Base-by-base conservation (phyloP, 2,888 invertebrate species). In the Synergus gifuensis region DNA sequence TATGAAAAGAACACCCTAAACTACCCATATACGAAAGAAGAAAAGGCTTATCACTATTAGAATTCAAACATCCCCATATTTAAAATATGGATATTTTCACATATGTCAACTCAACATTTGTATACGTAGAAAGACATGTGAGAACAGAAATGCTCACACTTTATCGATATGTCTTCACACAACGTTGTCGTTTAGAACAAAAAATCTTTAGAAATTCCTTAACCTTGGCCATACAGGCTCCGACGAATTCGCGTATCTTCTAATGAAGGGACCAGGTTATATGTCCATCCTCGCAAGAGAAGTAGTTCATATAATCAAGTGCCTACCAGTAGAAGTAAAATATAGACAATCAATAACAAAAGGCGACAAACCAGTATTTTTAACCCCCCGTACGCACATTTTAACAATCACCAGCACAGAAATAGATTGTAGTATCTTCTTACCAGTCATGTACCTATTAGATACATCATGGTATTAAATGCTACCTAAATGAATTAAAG, bases 261-360 rank as follows among this genome's bases (percentile, higher is more conserved):
- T 88, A 0, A 88, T 86, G 81, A 84, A 87, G 8, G 66, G 81
- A 77, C 84, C 85, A 0, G 89, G 88, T 1, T 86, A 86, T 44
- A 85, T 87, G 44, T 88, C 87, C 0, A 60, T 83, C 2, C 81
- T 84, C 0, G 78, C 79, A 40, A 89, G 88, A 12, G 88, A 88
- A 80, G 88, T 85, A 0, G 79, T 88, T 0, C 86, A 88, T 46
- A 81, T 90, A 0, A 76, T 89, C 2, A 82, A 87, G 58, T 89
- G 89, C 58, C 79, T 84, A 0, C 83, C 87, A 1, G 81, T 85
- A 7, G 73, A 82, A 28, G 85, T 84, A 0, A 80, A 76, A 4
- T 18, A 88, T 0, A 49, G 85, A 5, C n/a, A 81, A 18, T 79
- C 85, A 0, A 83, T 89, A 1, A 62, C 12, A 1, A 14, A 46